Conservation (phyloP, 2,113 vertebrate species). For the Melanerpes aurifrons region DNA sequence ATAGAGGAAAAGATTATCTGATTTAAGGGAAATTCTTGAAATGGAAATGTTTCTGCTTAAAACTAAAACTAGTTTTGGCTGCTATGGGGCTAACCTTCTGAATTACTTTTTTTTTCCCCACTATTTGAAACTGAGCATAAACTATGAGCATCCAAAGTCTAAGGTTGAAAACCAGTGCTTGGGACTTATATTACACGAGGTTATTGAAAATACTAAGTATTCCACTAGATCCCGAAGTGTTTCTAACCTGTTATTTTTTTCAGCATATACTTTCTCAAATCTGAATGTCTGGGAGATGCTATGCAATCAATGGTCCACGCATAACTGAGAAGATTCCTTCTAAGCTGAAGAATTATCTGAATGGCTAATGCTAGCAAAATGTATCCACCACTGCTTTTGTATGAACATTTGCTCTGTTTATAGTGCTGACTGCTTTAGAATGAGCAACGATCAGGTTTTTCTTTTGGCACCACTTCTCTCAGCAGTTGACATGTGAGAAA, state of each 20-base stretch:
- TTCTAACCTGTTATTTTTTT: constrained; percentile 74
- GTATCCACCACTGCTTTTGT: constrained; percentile 57
- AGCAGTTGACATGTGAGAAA: background rate
- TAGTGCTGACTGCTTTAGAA: constrained; percentile 61
- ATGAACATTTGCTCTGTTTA: constrained; percentile 51
- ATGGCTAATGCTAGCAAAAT: constrained; percentile 68
- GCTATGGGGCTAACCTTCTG: background rate
- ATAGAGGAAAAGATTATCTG: background rate
- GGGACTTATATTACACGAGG: background rate
- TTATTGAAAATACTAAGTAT: constrained; percentile 26
- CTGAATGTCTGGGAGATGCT: constrained; percentile 74
- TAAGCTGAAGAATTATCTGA: constrained; percentile 66
- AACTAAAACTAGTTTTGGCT: background rate
- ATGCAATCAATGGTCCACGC: constrained; percentile 74
- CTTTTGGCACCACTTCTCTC: constrained; percentile 19
- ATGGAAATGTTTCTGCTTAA: background rate
- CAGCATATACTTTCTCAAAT: constrained; percentile 76
- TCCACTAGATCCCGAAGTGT: constrained; percentile 56
- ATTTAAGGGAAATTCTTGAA: background rate
- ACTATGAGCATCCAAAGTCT: background rate
- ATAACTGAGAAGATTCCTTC: constrained; percentile 71
- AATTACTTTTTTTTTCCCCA: background rate
- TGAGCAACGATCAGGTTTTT: constrained; percentile 28
- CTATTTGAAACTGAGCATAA: background rate
- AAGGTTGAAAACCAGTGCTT: background rate